Evolutionary conservation across 2,113 vertebrate species (phyloP).

Genomic region (Chaetorhynchus papuensis): DNA sequence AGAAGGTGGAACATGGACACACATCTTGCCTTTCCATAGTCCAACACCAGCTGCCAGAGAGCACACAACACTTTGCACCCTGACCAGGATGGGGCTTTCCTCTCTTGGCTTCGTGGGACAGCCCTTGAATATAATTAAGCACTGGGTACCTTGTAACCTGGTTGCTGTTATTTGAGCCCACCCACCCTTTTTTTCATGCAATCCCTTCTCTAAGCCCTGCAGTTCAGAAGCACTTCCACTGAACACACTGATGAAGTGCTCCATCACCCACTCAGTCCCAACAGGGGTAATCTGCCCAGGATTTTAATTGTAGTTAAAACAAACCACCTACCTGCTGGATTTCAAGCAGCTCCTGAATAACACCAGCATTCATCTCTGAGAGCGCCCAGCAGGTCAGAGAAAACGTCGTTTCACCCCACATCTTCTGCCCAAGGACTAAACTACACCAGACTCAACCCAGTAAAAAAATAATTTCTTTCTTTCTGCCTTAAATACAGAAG

Average conservation of each 20-base stretch:
- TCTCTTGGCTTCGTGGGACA: not conserved
- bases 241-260: not conserved
- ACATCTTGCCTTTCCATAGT: not conserved
- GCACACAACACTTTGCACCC: not conserved
- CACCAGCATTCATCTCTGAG: fast-evolving
- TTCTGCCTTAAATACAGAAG: not conserved
- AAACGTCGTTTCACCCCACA: not conserved
- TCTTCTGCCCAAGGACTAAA: not conserved
- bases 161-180: not conserved
- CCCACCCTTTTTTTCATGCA: not conserved
- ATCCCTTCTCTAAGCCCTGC: not conserved
- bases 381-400: not conserved
- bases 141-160: not conserved
- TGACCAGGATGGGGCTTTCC: not conserved
- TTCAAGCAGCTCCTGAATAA: not conserved
- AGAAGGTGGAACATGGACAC: not conserved
- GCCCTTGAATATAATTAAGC: not conserved
- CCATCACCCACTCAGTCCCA: not conserved
- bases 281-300: not conserved
- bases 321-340: not conserved
- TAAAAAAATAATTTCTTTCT: fast-evolving
- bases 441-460: fast-evolving
- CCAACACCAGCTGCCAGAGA: not conserved
- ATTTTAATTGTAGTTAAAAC: not conserved
- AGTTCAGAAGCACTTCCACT: not conserved